These are phyloP conservation scores for Ips nitidus DNA, from an alignment of 1,140 invertebrate species.

Conservation along the genomic window DNA sequence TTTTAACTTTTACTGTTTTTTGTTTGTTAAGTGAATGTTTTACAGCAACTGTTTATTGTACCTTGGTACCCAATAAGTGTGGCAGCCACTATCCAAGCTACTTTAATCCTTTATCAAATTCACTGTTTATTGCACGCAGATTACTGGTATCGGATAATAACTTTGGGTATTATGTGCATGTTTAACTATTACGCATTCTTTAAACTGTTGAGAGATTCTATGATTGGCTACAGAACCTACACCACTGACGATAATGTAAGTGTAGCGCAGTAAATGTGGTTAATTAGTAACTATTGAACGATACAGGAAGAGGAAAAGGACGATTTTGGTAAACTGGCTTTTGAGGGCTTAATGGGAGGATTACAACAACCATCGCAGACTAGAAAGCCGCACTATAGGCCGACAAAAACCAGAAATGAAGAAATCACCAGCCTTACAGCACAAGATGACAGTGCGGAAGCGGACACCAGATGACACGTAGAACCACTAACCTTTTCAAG, in stretches of 20 bases:
- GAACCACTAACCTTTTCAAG: too few species aligned
- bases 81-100: constrained; percentile 71
- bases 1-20: constrained; percentile 14
- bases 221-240: constrained; percentile 82
- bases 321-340: too few species aligned
- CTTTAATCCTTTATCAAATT: constrained; percentile 76
- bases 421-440: too few species aligned
- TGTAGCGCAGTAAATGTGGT: too few species aligned
- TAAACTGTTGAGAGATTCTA: constrained; percentile 82
- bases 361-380: too few species aligned
- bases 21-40: constrained; percentile 21
- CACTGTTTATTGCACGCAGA: constrained; percentile 72
- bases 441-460: too few species aligned
- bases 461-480: too few species aligned
- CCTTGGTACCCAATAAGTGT: constrained; percentile 78
- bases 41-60: constrained; percentile 82
- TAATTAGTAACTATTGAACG: too few species aligned
- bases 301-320: too few species aligned
- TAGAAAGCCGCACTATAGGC: too few species aligned
- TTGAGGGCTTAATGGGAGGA: too few species aligned
- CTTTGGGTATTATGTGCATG: constrained; percentile 79
- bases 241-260: constrained; percentile 33
- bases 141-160: constrained; percentile 91
- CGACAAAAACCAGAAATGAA: too few species aligned
- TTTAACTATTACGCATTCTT: constrained; percentile 92